Base-by-base conservation (phyloP, 2,797 vertebrate genomes). In the Phataginus tetradactyla region DNA sequence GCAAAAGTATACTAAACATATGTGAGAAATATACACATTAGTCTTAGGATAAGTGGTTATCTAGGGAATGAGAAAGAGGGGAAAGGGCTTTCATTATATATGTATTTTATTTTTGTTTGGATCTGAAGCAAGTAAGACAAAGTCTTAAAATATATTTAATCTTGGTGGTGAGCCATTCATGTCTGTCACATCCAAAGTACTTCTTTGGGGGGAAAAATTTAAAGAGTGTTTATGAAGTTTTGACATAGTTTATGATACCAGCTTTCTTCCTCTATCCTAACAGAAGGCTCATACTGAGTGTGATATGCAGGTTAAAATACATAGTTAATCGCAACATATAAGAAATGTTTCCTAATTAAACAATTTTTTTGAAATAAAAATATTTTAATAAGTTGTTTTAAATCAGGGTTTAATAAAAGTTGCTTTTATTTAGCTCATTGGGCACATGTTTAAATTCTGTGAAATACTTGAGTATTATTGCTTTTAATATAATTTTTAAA, bases 401-500 rank as follows among this genome's bases (percentile, higher is more conserved):
- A 86, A 63, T 91, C 49, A 75, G 77, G 20, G 5, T 88, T 91
- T 68, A 39, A 83, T n/a, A 75, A 85, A 71, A 59, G 6, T 49
- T 79, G 13, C 5, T 92, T 97, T 95, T 93, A 66, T 93, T 83
- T 92, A 55, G 10, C 32, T 97, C 25, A 27, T 37, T 88, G 57
- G 13, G 85, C 29, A 93, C 53, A 49, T 86, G 14, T 72, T 95
- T 92, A 86, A 94, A 78, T 84, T 69, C 13, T 94, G 6, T 92
- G 39, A 89, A 96, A 37, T 84, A 66, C 25, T 37, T 83, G 78
- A 86, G 18, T 55, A 59, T 78, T 81, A 74, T 69, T 92, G 34
- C 17, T 90, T 92, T 94, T 85, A 89, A 66, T 94, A 27, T 80
- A 90, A 86, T 88, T 92, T 78, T n/a, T 37, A 89, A 95, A 90